Base-by-base conservation (phyloP, 2,888 invertebrate species). In the Drosophila tripunctata region DNA sequence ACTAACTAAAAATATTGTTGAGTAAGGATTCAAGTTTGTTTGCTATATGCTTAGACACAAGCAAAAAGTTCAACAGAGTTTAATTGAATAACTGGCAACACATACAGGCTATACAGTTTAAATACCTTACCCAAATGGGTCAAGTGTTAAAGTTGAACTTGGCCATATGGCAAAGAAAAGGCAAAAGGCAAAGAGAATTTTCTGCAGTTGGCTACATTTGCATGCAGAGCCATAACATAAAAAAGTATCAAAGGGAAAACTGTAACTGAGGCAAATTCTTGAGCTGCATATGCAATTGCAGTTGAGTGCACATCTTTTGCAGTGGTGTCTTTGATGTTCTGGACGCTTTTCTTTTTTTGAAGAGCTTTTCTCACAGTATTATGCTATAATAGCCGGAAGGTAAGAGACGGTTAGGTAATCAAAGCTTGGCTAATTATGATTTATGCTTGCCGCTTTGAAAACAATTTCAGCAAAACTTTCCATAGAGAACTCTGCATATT, bases 81-180 rank as follows among this genome's bases (percentile, higher is more conserved):
- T 58, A 72, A 72, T 58, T 58, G 60, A 54, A 69, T 45, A 27
- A 27, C 64, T n/a, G 8, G 27, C 27, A 27, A 3, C 10, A 27
- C 8, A 27, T 27, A 4, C 10, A 48, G 50, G 17, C 24, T 24
- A 24, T 61, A 60, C 24, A 75, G 63, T 40, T 62, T n/a, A 66
- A 44, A 43, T 31, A 38, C 56, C 17, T 15, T n/a, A 36, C 14
- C 19, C 45, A 66, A 73, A 51, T 67, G 61, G 81, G 85, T 84
- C 85, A 81, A 84, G 85, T 64, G 56, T 80, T 57, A 8, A 36
- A 75, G 41, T 67, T 69, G 68, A 87, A 77, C 87, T 77, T 77
- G 68, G 48, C 61, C n/a, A 31, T n/a, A 19, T 17, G 31, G 61
- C 44, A 51, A 41, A 40, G 17, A 44, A 7, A 27, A 10, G 2